Base-by-base conservation (phyloP, 2,113 vertebrate species). In the Vulpes ferrilata region DNA sequence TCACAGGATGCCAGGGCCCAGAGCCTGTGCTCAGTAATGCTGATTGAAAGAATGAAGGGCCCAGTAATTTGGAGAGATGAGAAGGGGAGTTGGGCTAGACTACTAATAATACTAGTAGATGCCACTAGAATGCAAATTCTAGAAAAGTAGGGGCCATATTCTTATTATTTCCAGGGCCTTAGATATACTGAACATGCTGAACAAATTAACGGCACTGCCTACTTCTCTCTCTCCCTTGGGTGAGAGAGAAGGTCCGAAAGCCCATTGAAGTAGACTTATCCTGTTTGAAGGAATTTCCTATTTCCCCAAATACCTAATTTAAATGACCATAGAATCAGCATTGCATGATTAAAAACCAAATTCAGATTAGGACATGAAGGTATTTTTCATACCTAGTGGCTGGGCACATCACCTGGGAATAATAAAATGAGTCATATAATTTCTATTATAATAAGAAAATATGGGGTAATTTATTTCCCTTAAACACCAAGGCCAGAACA, bases 391-490 rank as follows among this genome's bases (percentile, higher is more conserved):
- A 74, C 38, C 48, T 30, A 82, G 62, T 81, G 74, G 43, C n/a
- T 78, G 73, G 71, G 79, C 51, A 48, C 15, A 73, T 55, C 65
- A 65, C 3, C 7, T 67, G 22, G 67, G 23, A 35, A 60, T 27
- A 57, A 16, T n/a, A 82, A 88, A 81, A 48, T 30, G 16, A 96
- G n/a, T 82, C 90, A 88, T 12, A 0, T 35, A 57, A 48, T 59
- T 88, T 96, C 90, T 88, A n/a, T 43, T 65, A 23, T 80, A 86
- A 35, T 71, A 38, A 88, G 67, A 67, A 93, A 65, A 19, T 27
- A 32, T 82, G 25, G 65, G 67, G 3, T 64, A 13, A 25, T n/a
- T 81, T 35, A 57, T 87, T 87, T 88, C 20, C 65, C 57, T 65
- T 92, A 88, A 88, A 74, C 27, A 55, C 9, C 43, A 57, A 55